phyloP scores from a whole-genome alignment of 2,888 invertebrate genomes.

The Drosophila lutescens region DNA sequence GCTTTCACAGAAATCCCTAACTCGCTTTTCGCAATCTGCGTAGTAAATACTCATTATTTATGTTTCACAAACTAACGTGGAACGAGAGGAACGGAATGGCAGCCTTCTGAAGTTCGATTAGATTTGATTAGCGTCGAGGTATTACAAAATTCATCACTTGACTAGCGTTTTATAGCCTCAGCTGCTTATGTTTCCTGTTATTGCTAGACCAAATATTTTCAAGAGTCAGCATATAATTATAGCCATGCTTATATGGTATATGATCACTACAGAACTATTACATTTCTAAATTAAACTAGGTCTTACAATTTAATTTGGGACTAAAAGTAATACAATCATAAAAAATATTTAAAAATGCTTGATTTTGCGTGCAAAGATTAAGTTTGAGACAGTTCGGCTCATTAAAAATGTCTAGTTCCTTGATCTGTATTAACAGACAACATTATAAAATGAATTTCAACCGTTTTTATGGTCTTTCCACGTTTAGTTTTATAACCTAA shows the following conservation, averaged over 20 bases:
- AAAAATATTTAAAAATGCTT: too few species aligned
- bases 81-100: neutral
- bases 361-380: neutral
- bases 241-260: too few species aligned
- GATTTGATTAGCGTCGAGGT: slow-evolving; percentile 14
- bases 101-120: slow-evolving; percentile 24
- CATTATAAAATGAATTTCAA: neutral
- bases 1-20: slow-evolving; percentile 20
- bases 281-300: too few species aligned
- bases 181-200: slow-evolving; percentile 7
- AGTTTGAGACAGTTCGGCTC: neutral
- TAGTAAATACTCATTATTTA: slow-evolving; percentile 38
- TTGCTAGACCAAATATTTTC: neutral
- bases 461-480: neutral
- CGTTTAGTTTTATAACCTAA: neutral
- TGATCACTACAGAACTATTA: neutral
- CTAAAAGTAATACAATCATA: too few species aligned
- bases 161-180: slow-evolving; percentile 10
- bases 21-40: slow-evolving; percentile 21
- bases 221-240: neutral
- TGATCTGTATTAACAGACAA: neutral
- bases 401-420: neutral
- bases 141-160: slow-evolving; percentile 6
- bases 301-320: too few species aligned
- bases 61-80: neutral